A percentile compares a stretch with the other conserved stretches of the same genome.
Conservation (phyloP, 2,888 invertebrate species). For the Standfussiana lucernea region DNA sequence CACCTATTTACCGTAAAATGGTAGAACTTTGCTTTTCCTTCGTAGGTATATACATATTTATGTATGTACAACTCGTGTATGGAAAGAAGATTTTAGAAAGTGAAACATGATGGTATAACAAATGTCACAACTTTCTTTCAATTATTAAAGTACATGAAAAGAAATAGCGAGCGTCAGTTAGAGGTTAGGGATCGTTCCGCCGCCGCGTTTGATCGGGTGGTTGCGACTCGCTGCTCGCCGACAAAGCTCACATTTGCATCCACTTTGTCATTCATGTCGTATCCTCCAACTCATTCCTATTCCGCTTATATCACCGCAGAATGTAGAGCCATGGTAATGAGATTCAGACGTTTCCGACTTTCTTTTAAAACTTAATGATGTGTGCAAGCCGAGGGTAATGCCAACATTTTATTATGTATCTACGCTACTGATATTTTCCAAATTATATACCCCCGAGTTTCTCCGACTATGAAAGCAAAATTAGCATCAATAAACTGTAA, state of each 20-base stretch:
- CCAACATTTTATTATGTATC: constrained; percentile 60
- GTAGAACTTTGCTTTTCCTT: background rate
- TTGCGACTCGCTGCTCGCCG: constrained; percentile 77
- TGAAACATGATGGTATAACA: constrained; percentile 2
- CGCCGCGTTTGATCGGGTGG: constrained; percentile 77
- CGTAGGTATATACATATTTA: background rate
- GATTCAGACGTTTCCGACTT: constrained; percentile 82
- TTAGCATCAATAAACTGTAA: constrained; percentile 70
- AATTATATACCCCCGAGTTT: constrained; percentile 54
- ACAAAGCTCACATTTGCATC: constrained; percentile 88
- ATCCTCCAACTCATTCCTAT: constrained; percentile 84
- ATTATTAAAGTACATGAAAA: constrained; percentile 57
- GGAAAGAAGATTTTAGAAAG: constrained; percentile 12
- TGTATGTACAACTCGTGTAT: background rate
- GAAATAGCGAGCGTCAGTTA: constrained; percentile 45
- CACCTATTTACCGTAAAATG: background rate
- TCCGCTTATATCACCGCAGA: constrained; percentile 80
- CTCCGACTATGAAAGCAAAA: constrained; percentile 60
- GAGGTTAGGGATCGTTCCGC: constrained; percentile 59
- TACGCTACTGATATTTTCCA: constrained; percentile 44
- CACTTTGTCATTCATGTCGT: constrained; percentile 89
- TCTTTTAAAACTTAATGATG: constrained; percentile 81
- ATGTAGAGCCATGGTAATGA: constrained; percentile 85
- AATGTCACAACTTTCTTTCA: constrained; percentile 42
- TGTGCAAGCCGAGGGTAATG: constrained; percentile 69